phyloP scores from a whole-genome alignment of 1,140 invertebrate genomes.

The Euschistus heros region DNA sequence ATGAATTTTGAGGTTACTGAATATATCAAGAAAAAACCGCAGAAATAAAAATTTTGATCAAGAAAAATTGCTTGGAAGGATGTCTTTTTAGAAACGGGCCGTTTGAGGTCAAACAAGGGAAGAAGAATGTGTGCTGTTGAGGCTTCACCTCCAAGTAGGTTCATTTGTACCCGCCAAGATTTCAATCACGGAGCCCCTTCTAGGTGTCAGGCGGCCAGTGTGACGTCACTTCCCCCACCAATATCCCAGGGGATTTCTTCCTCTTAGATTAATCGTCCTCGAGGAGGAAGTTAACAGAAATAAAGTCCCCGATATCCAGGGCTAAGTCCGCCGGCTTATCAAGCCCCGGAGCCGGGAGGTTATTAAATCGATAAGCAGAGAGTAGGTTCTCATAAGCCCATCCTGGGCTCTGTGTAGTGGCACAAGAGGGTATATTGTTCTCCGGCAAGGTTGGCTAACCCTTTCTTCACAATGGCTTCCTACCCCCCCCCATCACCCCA shows the following conservation, averaged over 20 bases:
- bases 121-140: too few relatives aligned
- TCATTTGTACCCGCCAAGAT: slow-evolving; percentile 4
- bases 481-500: not conserved
- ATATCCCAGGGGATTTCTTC: not conserved
- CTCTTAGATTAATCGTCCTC: not conserved
- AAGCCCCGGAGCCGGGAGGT: not conserved
- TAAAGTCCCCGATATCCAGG: not conserved
- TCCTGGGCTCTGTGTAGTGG: not conserved
- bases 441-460: not conserved
- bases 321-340: not conserved
- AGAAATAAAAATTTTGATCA: too few relatives aligned
- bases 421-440: slow-evolving; percentile 8
- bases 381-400: not conserved
- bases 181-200: slow-evolving; percentile 1
- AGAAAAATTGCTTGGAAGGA: too few relatives aligned
- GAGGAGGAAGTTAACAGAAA: not conserved
- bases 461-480: slow-evolving; percentile 5
- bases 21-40: too few relatives aligned
- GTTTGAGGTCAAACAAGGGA: too few relatives aligned
- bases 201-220: too few relatives aligned
- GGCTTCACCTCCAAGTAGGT: not conserved
- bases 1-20: too few relatives aligned
- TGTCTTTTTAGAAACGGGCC: too few relatives aligned
- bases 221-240: not conserved
- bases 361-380: slow-evolving; percentile 6